Base-by-base conservation (phyloP, 2,797 vertebrate species). In the Parauchenoglanis ngamensis region DNA sequence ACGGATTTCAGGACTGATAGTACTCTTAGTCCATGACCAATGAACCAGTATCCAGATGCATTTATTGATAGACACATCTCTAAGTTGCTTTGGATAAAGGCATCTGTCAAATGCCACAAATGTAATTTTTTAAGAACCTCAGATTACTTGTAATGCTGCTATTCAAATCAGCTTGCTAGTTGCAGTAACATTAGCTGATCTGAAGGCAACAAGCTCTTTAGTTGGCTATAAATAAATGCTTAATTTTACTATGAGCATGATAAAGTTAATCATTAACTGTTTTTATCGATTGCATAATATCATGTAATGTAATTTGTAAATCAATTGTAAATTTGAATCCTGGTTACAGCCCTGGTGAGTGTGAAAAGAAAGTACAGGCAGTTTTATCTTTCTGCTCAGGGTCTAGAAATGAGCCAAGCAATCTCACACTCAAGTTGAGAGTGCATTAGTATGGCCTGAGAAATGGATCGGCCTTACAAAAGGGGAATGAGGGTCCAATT, bases 391-490 rank as follows among this genome's bases (percentile, higher is more conserved):
- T 75, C 81, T 84, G 57, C 78, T 80, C 84, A 61, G 72, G 19
- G 28, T 57, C 63, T 75, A 85, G 73, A 87, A 70, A 89, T n/a
- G 84, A 85, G 72, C 57, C 83, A 75, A 70, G 67, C 87, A 40
- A 70, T 84, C 56, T 84, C 85, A 40, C 59, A 78, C 86, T 86
- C 23, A 28, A 35, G 63, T 56, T 44, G 44, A 80, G 88, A 89
- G 83, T 87, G 87, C 87, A 89, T 91, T 91, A 89, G 81, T 85
- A 90, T 89, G 85, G 89, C 89, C 84, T 86, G 81, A 87, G 84
- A 86, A 88, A 84, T 84, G 80, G 80, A 80, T 78, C 49, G 21
- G 81, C 63, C 84, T 31, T 83, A 79, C 84, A 90, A 89, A 89
- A 84, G 84, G 80, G 23, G 61, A 86, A 88, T 35, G 63, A 54